Conservation (phyloP, 1,140 invertebrate genomes). For the Akabosia matsudoensis region DNA sequence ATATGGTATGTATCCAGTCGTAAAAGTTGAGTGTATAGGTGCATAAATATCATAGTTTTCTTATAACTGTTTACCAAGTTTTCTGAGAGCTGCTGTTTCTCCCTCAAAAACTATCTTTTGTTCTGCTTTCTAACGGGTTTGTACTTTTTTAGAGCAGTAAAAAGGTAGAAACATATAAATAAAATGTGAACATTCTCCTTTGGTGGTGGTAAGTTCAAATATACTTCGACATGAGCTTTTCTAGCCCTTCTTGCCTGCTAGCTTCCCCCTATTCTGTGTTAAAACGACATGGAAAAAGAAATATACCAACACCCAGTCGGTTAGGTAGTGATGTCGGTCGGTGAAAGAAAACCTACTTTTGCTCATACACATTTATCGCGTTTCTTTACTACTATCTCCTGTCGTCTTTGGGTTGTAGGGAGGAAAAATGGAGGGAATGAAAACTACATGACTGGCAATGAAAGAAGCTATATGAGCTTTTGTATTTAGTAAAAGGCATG, state of each 20-base stretch:
- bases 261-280: background rate
- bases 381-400: background rate
- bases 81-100: background rate
- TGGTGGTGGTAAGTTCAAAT: background rate
- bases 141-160: background rate
- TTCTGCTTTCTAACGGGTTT: background rate
- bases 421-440: constrained; percentile 3
- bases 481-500: too few relatives aligned
- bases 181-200: constrained; percentile 5
- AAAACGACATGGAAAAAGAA: background rate
- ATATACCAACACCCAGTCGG: constrained; percentile 14
- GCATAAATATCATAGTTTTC: background rate
- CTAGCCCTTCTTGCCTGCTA: background rate
- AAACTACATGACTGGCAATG: background rate
- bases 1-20: too few relatives aligned
- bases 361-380: background rate
- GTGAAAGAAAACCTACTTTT: background rate
- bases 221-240: background rate
- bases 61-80: background rate
- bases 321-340: too few relatives aligned
- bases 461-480: background rate
- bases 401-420: background rate
- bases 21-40: background rate
- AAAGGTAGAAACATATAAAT: constrained; percentile 2
- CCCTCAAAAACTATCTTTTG: background rate